Conservation (phyloP, 1,140 invertebrate genomes). For the Littorina saxatilis region DNA sequence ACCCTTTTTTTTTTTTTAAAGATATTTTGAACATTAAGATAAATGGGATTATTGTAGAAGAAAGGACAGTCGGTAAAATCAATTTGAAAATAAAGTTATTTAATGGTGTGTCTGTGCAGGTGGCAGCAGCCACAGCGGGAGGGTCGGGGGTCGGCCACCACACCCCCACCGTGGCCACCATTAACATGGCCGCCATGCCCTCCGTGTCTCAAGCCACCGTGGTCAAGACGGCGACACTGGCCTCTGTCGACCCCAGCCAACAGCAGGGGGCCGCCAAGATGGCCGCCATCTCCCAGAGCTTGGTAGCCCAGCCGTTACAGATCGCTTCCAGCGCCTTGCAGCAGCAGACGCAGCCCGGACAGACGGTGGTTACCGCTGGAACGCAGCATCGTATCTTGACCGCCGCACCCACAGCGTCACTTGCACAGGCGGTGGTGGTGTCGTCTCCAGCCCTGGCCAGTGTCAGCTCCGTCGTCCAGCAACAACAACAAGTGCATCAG, state of each 20-base stretch:
- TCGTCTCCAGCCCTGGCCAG: neutral
- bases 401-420: conserved; percentile 16
- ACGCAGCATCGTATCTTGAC: conserved; percentile 4
- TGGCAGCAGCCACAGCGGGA: conserved; percentile 32
- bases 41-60: no score
- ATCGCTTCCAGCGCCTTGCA: conserved; percentile 38
- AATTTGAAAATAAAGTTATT: no score
- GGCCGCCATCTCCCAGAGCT: conserved; percentile 39
- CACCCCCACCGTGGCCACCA: conserved; percentile 45
- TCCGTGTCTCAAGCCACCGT: conserved; percentile 24
- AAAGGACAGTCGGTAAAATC: no score
- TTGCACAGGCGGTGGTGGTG: conserved; percentile 33
- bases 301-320: conserved; percentile 44
- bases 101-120: neutral
- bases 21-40: no score
- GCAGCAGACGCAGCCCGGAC: conserved; percentile 28
- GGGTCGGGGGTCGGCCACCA: conserved; percentile 27
- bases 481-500: conserved; percentile 21
- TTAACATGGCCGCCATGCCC: conserved; percentile 17
- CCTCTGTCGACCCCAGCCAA: neutral
- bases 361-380: conserved; percentile 14
- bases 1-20: no score
- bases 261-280: conserved; percentile 44
- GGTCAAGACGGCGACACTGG: conserved; percentile 28
- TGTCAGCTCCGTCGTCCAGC: neutral